A percentile compares a stretch with the other conserved stretches of the same genome.
Evolutionary conservation across 2,113 vertebrate species (phyloP).

Genomic region (Saguinus imperator): DNA sequence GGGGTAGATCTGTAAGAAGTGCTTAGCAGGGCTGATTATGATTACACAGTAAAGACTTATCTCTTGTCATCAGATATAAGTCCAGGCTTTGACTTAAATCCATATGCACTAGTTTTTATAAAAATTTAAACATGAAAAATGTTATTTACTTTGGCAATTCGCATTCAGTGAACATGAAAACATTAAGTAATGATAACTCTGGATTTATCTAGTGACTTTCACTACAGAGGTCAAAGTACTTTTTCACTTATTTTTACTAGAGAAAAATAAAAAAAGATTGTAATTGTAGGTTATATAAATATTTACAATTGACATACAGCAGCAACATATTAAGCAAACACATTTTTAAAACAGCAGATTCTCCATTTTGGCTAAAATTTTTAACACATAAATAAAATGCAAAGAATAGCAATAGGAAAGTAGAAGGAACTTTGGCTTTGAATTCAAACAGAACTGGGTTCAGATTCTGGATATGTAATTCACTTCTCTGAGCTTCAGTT

Average conservation of each 20-base stretch:
- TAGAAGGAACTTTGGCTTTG: conserved; percentile 16
- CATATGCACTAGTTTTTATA: conserved; percentile 1
- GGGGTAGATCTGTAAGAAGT: conserved; percentile 38
- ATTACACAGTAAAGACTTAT: conserved; percentile 55
- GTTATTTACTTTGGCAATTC: conserved; percentile 2
- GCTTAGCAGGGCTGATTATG: conserved; percentile 40
- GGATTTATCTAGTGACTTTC: conserved; percentile 16
- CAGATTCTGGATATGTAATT: neutral
- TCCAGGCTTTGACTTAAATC: conserved; percentile 31
- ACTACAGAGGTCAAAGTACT: neutral
- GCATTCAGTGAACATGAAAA: conserved; percentile 38
- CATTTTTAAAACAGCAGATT: conserved; percentile 41
- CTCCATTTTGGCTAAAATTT: neutral
- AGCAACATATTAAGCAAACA: conserved; percentile 5
- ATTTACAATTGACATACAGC: conserved; percentile 13
- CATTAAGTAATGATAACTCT: neutral
- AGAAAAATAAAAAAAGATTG: conserved; percentile 26
- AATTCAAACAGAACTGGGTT: neutral
- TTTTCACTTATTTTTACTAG: conserved; percentile 49
- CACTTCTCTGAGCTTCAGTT: neutral
- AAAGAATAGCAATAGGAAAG: neutral
- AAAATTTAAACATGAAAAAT: conserved; percentile 60
- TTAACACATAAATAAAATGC: conserved; percentile 44
- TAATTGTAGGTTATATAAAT: conserved; percentile 20
- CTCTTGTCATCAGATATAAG: conserved; percentile 41